Percentiles rank a stretch among this genome's conserved stretches.
Conservation (phyloP, 2,888 invertebrate genomes). For the Sussaba pulchella region DNA sequence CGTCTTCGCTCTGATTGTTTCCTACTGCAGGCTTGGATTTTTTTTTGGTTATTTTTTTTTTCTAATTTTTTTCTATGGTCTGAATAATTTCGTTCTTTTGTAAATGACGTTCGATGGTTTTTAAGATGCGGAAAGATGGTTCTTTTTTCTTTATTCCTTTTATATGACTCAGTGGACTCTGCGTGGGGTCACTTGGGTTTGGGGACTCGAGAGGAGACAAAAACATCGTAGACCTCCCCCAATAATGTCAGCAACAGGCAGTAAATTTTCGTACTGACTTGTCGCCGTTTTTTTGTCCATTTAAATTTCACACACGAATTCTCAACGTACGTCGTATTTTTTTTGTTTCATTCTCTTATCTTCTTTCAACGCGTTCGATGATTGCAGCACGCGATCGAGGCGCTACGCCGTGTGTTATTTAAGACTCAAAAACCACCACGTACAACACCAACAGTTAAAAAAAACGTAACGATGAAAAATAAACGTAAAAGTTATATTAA, state of each 20-base stretch:
- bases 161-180: too few species aligned
- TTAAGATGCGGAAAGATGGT: neutral
- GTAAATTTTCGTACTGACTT: neutral
- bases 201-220: neutral
- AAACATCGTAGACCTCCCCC: constrained; percentile 24
- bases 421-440: constrained; percentile 77
- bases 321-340: too few species aligned
- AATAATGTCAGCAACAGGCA: neutral
- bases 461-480: constrained; percentile 70
- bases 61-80: neutral
- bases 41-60: neutral
- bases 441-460: constrained; percentile 80
- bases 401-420: constrained; percentile 78
- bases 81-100: neutral
- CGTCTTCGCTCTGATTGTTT: constrained; percentile 54
- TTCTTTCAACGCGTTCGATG: constrained; percentile 18
- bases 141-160: too few species aligned
- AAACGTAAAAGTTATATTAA: constrained; percentile 55
- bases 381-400: constrained; percentile 66
- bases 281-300: neutral
- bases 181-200: neutral
- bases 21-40: constrained; percentile 17
- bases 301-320: too few species aligned
- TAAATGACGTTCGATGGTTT: neutral
- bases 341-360: neutral